phyloP scores from a whole-genome alignment of 2,113 vertebrate genomes.

The Solea solea region DNA sequence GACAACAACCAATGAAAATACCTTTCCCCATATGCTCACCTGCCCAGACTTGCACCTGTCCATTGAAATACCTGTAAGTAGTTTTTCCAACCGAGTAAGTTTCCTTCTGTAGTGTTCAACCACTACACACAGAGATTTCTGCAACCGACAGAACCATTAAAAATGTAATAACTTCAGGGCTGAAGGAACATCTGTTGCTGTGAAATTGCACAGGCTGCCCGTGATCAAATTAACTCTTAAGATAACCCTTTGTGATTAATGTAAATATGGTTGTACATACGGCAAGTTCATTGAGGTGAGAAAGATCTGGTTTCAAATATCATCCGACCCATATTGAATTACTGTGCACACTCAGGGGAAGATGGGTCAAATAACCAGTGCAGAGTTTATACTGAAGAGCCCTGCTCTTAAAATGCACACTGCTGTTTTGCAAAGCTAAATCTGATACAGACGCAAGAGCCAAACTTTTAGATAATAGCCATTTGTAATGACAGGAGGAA shows the following conservation, averaged over 20 bases:
- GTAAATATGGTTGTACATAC: no score
- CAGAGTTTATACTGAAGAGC: background rate
- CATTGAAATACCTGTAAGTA: slow-evolving; percentile 43
- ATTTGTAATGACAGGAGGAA: slow-evolving; percentile 10
- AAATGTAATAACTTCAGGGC: no score
- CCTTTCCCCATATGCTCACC: background rate
- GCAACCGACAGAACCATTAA: no score
- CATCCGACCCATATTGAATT: background rate
- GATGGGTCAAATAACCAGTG: background rate
- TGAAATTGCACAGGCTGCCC: no score
- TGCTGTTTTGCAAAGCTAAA: slow-evolving; percentile 21
- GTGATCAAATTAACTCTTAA: background rate
- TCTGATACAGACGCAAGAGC: background rate
- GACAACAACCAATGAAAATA: slow-evolving; percentile 4
- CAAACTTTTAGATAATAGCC: slow-evolving; percentile 9
- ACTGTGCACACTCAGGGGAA: background rate
- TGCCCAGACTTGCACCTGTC: slow-evolving; percentile 48
- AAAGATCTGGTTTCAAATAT: background rate
- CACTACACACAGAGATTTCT: no score
- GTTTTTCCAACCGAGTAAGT: background rate
- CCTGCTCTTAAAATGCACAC: slow-evolving; percentile 8
- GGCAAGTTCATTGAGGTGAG: background rate
- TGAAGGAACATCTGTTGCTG: no score
- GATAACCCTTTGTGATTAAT: background rate
- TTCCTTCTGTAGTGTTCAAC: no score